Conservation (phyloP, 2,797 vertebrate genomes). For the Tauraco hartlaubi region DNA sequence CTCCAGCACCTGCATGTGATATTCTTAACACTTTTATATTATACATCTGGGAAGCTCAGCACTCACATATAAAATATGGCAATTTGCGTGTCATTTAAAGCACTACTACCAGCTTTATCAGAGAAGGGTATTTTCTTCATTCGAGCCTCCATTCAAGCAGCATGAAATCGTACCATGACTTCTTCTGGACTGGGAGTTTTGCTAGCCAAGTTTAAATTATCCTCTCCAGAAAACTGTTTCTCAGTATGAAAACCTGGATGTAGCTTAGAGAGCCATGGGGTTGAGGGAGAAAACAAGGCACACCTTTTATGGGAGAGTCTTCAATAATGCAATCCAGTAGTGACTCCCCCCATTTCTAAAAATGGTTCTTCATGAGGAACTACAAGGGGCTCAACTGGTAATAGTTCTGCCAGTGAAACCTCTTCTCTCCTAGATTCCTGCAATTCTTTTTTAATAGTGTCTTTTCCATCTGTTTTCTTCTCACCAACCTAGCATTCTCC, state of each 20-base stretch:
- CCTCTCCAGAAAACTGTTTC: not conserved
- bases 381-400: not conserved
- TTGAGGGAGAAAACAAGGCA: not conserved
- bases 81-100: not conserved
- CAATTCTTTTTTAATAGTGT: not conserved
- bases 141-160: not conserved
- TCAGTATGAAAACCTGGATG: not conserved
- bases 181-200: not conserved
- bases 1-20: not conserved
- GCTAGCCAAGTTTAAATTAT: not conserved
- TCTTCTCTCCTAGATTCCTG: not conserved
- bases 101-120: not conserved
- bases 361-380: not conserved
- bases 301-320: not conserved
- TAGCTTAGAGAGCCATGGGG: not conserved
- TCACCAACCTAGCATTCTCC: not conserved
- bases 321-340: not conserved
- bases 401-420: not conserved
- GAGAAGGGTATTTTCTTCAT: not conserved
- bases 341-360: not conserved
- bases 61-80: not conserved
- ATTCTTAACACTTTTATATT: not conserved
- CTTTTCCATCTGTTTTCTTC: constrained; percentile 11
- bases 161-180: not conserved
- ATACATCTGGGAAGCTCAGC: not conserved